Evolutionary conservation across 2,797 vertebrate species (phyloP).

Genomic region (Malacoraja senta): DNA sequence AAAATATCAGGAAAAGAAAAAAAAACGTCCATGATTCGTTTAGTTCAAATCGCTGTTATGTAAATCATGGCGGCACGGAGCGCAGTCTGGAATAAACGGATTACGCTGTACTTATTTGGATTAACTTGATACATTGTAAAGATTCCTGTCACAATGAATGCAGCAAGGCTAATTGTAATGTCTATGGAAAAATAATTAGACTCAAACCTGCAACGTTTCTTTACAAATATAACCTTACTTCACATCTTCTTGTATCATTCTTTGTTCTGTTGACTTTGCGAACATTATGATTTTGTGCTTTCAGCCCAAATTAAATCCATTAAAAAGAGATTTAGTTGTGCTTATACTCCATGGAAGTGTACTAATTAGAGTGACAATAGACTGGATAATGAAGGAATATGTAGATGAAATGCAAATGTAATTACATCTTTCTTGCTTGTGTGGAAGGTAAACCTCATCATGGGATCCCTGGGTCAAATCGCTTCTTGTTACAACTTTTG

Average conservation of each 20-base stretch:
- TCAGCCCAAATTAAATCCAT: not conserved
- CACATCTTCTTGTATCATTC: not conserved
- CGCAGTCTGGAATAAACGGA: not conserved
- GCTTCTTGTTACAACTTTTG: not conserved
- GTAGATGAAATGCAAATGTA: not conserved
- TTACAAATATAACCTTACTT: not conserved
- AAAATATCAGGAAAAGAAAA: not conserved
- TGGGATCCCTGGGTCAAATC: not conserved
- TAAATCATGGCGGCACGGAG: not conserved
- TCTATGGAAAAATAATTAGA: not conserved
- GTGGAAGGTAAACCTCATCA: not conserved
- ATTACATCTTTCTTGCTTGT: not conserved
- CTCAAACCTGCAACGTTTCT: not conserved
- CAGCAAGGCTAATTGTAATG: not conserved
- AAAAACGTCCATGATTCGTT: not conserved
- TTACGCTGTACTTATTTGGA: not conserved
- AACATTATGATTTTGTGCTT: conserved; percentile 15
- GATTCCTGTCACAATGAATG: not conserved
- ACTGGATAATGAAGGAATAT: not conserved
- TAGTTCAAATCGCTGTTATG: not conserved
- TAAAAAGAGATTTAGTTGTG: not conserved
- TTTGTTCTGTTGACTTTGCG: not conserved
- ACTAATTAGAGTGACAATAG: not conserved
- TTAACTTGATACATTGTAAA: not conserved
- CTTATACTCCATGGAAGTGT: not conserved